Evolutionary conservation across 2,888 invertebrate genomes (phyloP).

Genomic region (Rotaria sp.): DNA sequence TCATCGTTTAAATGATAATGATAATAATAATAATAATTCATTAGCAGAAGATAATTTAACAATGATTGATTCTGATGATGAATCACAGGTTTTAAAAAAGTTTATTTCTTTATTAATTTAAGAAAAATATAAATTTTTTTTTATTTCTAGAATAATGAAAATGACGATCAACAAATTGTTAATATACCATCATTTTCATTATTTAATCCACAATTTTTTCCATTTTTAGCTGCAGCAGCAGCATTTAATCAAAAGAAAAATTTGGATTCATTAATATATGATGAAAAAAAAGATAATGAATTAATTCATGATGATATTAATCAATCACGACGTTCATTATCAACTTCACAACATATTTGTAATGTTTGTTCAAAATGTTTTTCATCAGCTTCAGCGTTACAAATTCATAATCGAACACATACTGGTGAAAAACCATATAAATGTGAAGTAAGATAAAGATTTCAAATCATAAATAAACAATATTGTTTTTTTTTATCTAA

Average conservation of each 20-base stretch:
- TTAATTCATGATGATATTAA: neutral
- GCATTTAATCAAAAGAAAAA: neutral
- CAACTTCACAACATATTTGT: constrained; percentile 71
- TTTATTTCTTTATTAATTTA: too few species aligned
- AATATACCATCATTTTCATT: neutral
- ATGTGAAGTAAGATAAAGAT: constrained; percentile 65
- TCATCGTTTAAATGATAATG: constrained; percentile 71
- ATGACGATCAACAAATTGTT: neutral
- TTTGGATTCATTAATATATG: neutral
- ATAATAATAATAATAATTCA: constrained; percentile 85
- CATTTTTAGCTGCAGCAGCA: neutral
- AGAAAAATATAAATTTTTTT: constrained; percentile 70
- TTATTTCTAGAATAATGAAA: too few species aligned
- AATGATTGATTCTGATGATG: constrained; percentile 52
- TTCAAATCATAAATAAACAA: neutral
- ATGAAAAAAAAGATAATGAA: neutral
- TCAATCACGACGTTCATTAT: neutral
- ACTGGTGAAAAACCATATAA: constrained; percentile 96
- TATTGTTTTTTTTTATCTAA: constrained; percentile 31
- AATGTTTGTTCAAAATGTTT: constrained; percentile 96
- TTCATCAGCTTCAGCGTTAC: constrained; percentile 90
- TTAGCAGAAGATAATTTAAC: constrained; percentile 67
- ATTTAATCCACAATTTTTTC: constrained; percentile 13
- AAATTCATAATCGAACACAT: constrained; percentile 97
- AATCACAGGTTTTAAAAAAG: too few species aligned